Percentiles rank a stretch among this genome's conserved stretches.
phyloP scores from a whole-genome alignment of 2,113 vertebrate genomes.

The Pangasianodon gigas region DNA sequence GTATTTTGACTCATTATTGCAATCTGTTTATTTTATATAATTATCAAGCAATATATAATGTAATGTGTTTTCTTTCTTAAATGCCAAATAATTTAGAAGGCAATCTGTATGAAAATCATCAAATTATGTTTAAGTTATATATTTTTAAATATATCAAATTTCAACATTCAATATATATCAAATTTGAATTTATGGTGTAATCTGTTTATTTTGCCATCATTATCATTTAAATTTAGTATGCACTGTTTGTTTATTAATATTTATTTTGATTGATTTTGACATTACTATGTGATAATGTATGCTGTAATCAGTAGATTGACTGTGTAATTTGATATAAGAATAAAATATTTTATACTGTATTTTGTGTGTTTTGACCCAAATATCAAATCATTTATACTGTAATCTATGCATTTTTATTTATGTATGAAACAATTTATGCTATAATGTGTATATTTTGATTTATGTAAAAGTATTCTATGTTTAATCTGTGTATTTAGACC shows the following conservation, averaged over 20 bases:
- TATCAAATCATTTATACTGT: background rate
- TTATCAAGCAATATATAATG: background rate
- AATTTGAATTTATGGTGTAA: background rate
- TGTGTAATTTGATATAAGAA: background rate
- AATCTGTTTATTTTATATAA: background rate
- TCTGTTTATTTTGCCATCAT: background rate
- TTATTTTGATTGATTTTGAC: background rate
- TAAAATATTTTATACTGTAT: background rate
- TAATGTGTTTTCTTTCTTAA: background rate
- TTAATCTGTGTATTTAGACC: background rate
- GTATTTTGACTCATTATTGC: background rate
- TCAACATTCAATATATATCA: background rate
- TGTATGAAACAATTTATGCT: background rate
- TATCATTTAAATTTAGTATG: background rate
- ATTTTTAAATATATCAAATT: too few relatives aligned
- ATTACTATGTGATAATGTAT: background rate
- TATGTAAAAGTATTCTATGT: background rate
- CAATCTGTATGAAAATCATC: background rate
- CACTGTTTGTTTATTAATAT: background rate
- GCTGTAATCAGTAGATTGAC: background rate
- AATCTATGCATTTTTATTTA: background rate
- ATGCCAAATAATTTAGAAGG: background rate
- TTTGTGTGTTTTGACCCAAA: background rate
- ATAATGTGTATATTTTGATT: background rate
- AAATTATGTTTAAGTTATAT: background rate